phyloP scores from a whole-genome alignment of 2,113 vertebrate species.

The Pteropus alecto region DNA sequence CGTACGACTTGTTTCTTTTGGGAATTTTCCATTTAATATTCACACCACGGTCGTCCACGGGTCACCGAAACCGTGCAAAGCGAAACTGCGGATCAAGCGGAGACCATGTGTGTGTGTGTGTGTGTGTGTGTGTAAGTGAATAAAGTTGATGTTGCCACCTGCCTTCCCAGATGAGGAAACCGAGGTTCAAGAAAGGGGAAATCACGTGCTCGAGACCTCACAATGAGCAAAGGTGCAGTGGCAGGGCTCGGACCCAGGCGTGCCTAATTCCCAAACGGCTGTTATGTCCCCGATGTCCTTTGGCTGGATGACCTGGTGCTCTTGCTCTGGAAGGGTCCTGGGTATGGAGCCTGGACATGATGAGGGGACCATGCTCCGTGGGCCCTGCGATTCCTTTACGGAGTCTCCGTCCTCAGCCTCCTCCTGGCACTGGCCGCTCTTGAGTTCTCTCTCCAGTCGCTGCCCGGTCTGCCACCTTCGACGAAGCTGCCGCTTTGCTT shows the following conservation, averaged over 20 bases:
- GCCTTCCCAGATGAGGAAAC: not conserved
- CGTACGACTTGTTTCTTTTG: not conserved
- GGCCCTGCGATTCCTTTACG: not conserved
- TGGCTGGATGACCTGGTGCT: not conserved
- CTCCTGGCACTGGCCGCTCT: not conserved
- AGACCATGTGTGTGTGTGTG: not conserved
- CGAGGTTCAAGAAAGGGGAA: not conserved
- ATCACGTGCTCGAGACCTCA: not conserved
- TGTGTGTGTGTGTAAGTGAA: not conserved
- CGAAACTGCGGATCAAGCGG: not conserved
- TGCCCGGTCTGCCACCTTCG: too few relatives aligned
- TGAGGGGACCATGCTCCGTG: accelerated
- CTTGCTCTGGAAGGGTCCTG: not conserved
- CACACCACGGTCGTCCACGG: not conserved
- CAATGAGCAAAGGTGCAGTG: not conserved
- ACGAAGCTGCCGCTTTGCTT: not conserved
- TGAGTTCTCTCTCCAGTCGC: not conserved
- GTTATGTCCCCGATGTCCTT: not conserved
- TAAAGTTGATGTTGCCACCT: too few relatives aligned
- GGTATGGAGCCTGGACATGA: accelerated
- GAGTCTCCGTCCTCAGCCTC: not conserved
- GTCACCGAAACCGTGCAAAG: not conserved
- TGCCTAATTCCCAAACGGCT: not conserved
- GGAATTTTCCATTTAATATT: not conserved
- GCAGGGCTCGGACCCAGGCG: not conserved